Evolutionary conservation across 2,888 invertebrate genomes (phyloP), one percentile per base, ranked within the genome.

Genomic region (Cremastinae sp.): DNA sequence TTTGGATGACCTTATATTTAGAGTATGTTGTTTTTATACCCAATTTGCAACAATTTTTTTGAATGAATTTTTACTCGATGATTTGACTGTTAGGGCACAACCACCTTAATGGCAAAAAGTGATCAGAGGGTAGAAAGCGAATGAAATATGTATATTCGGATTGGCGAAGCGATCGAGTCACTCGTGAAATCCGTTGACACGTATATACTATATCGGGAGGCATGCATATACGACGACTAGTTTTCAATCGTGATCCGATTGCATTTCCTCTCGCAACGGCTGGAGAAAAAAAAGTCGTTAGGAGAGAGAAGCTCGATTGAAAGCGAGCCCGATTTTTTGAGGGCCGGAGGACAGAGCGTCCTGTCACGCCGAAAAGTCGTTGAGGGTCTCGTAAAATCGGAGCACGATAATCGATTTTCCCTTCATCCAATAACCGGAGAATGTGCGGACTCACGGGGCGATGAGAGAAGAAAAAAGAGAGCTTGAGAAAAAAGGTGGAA

Each of bases 391-490:
- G 28, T 64, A 64, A 64, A 72, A 72, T 64, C 64, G n/a, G 71
- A 58, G 56, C 49, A 47, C 54, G 38, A 38, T 45, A 47, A 71
- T 71, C 62, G 71, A 71, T 71, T 71, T 56, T 71, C 54, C 34
- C 45, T 38, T 34, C 34, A 45, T 45, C 47, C 54, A 56, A 62
- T 62, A 64, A 64, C 38, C 51, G 12, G 18, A 18, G 28, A 64
- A 64, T 51, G 22, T 53, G 64, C 64, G 22, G 53, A 22, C 28
- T 64, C 64, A 64, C 41, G 64, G 12, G 20, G 14, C 51, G 20
- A 22, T 20, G 45, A 14, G 28, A 12, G 12, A 14, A 4, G 14
- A 16, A 36, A 36, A 36, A 54, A 36, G 12, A 36, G 36, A 12
- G 16, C 3, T n/a, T n/a, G n/a, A n/a, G n/a, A n/a, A n/a, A n/a